Conservation (phyloP, 2,113 vertebrate genomes). For the Centropus bengalensis region DNA sequence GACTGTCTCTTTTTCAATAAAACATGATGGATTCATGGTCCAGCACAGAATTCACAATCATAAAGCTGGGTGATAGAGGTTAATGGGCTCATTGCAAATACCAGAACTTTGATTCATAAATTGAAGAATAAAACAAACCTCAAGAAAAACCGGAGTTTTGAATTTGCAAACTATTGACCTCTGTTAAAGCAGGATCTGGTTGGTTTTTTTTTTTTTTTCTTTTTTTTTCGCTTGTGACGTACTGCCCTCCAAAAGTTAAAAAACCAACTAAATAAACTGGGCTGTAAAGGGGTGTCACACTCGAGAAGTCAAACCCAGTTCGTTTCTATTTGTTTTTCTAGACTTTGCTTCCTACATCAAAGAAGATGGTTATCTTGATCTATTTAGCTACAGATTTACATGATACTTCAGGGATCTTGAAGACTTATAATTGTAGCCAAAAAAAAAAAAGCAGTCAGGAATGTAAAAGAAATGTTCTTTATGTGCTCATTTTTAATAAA, state of each 20-base stretch:
- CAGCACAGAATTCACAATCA: constrained; percentile 44
- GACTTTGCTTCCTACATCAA: neutral
- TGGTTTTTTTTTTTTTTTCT: too few species aligned
- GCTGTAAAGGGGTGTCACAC: neutral
- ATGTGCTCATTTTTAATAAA: neutral
- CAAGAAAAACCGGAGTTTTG: neutral
- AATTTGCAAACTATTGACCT: constrained; percentile 30
- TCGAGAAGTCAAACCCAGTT: neutral
- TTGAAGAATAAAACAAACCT: constrained; percentile 21
- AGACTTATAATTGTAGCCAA: neutral
- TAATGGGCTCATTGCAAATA: constrained; percentile 62
- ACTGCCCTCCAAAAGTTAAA: neutral
- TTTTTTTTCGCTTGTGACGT: neutral
- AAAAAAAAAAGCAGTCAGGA: neutral
- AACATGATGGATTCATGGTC: constrained; percentile 64
- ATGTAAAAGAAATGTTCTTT: neutral
- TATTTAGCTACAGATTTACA: neutral
- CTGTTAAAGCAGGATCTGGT: neutral
- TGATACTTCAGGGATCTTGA: neutral
- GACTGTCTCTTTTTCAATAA: constrained; percentile 63
- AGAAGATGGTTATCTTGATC: neutral
- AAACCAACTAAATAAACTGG: neutral
- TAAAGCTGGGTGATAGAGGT: constrained; percentile 50
- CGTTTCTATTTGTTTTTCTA: neutral
- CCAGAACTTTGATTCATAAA: constrained; percentile 17